A percentile compares a stretch with the other conserved stretches of the same genome.
Conservation (phyloP, 1,140 invertebrate species). For the Bombus superbus region DNA sequence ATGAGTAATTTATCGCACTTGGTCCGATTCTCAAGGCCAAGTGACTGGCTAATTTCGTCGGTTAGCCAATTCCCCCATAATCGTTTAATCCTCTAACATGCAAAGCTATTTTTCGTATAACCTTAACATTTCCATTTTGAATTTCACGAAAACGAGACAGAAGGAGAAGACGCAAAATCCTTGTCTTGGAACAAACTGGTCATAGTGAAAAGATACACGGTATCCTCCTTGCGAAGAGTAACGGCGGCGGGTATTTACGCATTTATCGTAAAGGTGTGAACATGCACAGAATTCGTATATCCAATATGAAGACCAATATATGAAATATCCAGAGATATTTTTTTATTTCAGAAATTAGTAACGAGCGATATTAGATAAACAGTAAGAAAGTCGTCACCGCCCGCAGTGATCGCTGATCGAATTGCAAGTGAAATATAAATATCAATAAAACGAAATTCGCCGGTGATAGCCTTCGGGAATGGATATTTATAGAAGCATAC, state of each 20-base stretch:
- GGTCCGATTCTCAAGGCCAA: slow-evolving; percentile 51
- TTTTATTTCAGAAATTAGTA: background rate
- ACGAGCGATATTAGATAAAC: background rate
- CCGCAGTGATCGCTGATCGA: background rate
- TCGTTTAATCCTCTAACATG: background rate
- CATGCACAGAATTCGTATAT: too few species aligned
- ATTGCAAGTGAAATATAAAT: background rate
- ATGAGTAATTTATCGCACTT: slow-evolving; percentile 55
- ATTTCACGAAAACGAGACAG: too few species aligned
- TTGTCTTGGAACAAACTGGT: background rate
- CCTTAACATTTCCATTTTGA: background rate
- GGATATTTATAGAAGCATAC: background rate
- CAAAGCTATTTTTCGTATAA: background rate
- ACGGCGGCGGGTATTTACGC: too few species aligned
- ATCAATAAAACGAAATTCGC: background rate
- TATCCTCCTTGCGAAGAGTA: too few species aligned
- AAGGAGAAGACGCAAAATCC: background rate
- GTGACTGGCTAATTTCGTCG: slow-evolving; percentile 52
- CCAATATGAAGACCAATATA: too few species aligned
- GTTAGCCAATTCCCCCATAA: slow-evolving; percentile 40
- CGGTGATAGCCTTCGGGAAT: background rate
- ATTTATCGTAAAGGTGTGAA: too few species aligned
- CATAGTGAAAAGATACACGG: too few species aligned
- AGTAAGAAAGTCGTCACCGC: background rate
- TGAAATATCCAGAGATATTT: too few species aligned